Base-by-base conservation (phyloP, 2,113 vertebrate genomes). In the Hirundichthys speculiger region DNA sequence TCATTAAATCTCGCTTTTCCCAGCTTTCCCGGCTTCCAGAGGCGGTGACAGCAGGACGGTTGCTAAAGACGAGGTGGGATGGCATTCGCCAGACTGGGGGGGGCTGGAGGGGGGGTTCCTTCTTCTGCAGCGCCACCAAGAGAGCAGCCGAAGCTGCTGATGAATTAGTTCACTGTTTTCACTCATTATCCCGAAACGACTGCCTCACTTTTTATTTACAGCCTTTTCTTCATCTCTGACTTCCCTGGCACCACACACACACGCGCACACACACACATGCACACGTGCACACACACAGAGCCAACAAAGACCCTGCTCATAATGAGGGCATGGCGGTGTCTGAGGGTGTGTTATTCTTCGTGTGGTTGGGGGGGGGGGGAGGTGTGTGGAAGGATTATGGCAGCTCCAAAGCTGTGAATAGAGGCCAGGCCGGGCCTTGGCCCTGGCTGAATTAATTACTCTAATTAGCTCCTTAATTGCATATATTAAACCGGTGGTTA, bases 381-480 rank as follows among this genome's bases (percentile, higher is more conserved):
- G 74, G 75, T 73, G 66, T 49, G 79, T 62, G 79, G 67, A 77
- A 76, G 86, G 91, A 92, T 93, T 93, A 92, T 87, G 85, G 80
- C 85, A 79, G 84, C 79, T 90, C 89, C 88, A 84, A 85, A 88
- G 83, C 88, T 81, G 86, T 90, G 91, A 93, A 92, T 89, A 82
- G 90, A 77, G 81, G 80, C 87, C 84, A 82, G 90, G 72, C 80
- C 76, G 84, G 85, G 89, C 80, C 79, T 70, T 58, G 66, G 87
- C 85, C 88, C 84, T 64, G 79, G 82, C 89, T 89, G 91, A 92
- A 93, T 92, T 92, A 92, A 93, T 92, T 91, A 93, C 92, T 85
- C 91, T 92, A 91, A 93, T 93, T 93, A 93, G 86, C 80, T 88
- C 78, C 88, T 86, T 93, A 92, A 93, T 93, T 93, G 90, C 89